phyloP scores from a whole-genome alignment of 2,113 vertebrate species.

The Danionella cerebrum region DNA sequence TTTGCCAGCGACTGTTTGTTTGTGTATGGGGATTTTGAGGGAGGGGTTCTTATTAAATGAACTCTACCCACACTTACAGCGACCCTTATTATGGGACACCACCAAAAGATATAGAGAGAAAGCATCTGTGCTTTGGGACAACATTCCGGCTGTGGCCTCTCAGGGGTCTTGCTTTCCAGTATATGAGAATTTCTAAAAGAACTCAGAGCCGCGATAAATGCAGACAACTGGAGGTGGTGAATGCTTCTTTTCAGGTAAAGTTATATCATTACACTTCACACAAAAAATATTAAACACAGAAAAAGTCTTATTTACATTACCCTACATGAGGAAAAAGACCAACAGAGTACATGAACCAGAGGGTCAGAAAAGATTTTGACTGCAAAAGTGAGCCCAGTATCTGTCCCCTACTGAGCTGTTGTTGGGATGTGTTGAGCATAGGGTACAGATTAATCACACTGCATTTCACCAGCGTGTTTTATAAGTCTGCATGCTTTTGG shows the following conservation, averaged over 20 bases:
- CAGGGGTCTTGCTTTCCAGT: background rate
- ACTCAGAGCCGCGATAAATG: constrained; percentile 29
- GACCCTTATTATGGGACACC: background rate
- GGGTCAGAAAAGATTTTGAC: too few relatives aligned
- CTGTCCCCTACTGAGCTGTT: too few relatives aligned
- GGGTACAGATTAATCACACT: too few relatives aligned
- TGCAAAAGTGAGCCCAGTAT: too few relatives aligned
- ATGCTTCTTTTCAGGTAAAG: background rate
- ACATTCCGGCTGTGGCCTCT: background rate
- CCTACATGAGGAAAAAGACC: too few relatives aligned
- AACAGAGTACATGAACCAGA: too few relatives aligned
- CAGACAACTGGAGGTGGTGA: background rate
- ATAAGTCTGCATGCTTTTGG: too few relatives aligned
- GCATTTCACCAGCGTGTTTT: too few relatives aligned
- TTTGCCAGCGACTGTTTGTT: constrained; percentile 27
- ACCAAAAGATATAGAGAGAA: background rate
- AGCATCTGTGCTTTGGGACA: background rate
- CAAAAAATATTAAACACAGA: background rate
- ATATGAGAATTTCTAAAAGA: constrained; percentile 30
- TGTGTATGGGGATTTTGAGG: constrained; percentile 25
- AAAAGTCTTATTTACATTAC: too few relatives aligned
- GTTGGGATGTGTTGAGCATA: too few relatives aligned
- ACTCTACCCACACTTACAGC: constrained; percentile 14
- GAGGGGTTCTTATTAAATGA: constrained; percentile 32
- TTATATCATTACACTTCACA: background rate